Evolutionary conservation across 2,113 vertebrate genomes (phyloP).

Genomic region (Chamaetylas fuelleborni): DNA sequence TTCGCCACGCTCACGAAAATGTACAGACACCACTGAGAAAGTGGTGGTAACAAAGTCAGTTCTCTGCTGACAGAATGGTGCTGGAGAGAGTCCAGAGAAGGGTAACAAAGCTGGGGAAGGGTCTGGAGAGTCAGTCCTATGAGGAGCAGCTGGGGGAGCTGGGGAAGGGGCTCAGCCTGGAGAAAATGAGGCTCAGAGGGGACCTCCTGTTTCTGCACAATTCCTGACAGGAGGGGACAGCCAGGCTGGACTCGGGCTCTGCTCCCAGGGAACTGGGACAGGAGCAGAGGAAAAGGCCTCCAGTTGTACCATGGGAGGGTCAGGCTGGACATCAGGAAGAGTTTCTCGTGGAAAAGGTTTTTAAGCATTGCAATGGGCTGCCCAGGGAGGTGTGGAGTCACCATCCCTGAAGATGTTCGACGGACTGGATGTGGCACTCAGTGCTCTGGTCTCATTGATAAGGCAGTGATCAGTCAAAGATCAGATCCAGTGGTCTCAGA

Average conservation of each 20-base stretch:
- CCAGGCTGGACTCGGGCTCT: rapidly evolving
- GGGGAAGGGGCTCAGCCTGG: background rate
- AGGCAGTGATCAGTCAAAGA: background rate
- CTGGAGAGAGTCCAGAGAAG: background rate
- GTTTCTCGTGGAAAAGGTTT: background rate
- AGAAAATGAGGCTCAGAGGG: background rate
- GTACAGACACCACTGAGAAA: background rate
- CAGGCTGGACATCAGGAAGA: background rate
- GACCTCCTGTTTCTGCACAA: background rate
- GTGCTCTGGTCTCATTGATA: background rate
- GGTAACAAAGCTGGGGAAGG: background rate
- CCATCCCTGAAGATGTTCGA: background rate
- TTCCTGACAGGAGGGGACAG: background rate
- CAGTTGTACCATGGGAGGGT: background rate
- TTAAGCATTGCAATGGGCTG: background rate
- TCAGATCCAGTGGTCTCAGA: background rate
- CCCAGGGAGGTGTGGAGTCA: background rate
- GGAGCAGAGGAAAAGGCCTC: rapidly evolving
- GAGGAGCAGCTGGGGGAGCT: background rate
- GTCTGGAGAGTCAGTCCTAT: background rate
- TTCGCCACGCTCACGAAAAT: background rate
- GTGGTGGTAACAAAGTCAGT: background rate
- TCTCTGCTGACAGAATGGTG: background rate
- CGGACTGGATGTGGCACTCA: background rate
- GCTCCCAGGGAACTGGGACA: background rate